A percentile compares a stretch with the other conserved stretches of the same genome.
phyloP scores from a whole-genome alignment of 2,888 invertebrate genomes.

The Ctena decussata region DNA sequence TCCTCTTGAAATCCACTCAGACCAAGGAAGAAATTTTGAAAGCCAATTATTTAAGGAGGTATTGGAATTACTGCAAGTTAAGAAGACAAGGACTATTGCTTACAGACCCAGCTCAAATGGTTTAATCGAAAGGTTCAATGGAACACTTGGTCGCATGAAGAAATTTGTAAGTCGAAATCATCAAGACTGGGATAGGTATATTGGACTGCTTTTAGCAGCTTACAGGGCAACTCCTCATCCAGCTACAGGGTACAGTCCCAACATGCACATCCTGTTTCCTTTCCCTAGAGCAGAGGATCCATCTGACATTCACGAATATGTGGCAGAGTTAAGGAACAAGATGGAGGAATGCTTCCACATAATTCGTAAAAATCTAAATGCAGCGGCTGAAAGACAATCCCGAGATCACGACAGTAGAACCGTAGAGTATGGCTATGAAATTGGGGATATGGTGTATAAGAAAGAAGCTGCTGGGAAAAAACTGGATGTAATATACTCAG shows the following conservation, averaged over 20 bases:
- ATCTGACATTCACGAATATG: too few species aligned
- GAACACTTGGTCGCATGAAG: slow-evolving; percentile 7
- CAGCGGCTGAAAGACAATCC: slow-evolving; percentile 1
- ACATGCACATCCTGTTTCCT: slow-evolving; percentile 12
- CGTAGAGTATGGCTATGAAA: neutral
- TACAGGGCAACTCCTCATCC: slow-evolving; percentile 32
- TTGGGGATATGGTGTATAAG: slow-evolving; percentile 20
- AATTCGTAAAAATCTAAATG: neutral
- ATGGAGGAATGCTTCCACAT: neutral
- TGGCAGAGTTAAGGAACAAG: neutral
- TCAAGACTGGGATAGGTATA: neutral
- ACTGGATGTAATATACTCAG: neutral
- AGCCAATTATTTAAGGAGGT: slow-evolving; percentile 29
- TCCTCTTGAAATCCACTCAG: neutral
- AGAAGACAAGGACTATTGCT: too few species aligned
- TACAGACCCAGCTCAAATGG: slow-evolving; percentile 39
- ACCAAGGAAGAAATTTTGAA: slow-evolving; percentile 26
- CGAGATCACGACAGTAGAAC: slow-evolving; percentile 25
- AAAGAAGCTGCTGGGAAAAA: neutral
- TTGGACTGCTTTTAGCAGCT: neutral
- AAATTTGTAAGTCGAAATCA: neutral
- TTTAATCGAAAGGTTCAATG: slow-evolving; percentile 34
- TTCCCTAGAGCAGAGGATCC: too few species aligned
- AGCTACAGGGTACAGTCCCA: slow-evolving; percentile 48
- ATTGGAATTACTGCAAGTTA: too few species aligned